Base-by-base conservation (phyloP, 2,113 vertebrate species). In the Numenius arquata region DNA sequence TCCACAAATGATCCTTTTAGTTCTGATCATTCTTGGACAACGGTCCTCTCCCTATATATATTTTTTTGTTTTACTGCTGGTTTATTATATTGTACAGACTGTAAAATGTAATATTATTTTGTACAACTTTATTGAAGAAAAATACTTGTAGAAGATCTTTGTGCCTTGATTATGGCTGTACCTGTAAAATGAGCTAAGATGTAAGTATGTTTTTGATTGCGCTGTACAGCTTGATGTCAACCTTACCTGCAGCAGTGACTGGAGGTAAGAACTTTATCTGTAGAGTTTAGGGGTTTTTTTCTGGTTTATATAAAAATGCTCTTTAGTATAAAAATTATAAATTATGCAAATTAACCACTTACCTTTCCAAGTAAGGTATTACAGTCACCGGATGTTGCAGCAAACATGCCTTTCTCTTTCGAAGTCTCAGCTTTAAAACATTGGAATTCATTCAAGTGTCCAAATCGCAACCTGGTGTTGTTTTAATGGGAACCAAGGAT, bases 71-170 rank as follows among this genome's bases (percentile, higher is more conserved):
- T 98, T 98, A 98, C 98, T 98, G 98, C 98, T 99, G 98, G 98
- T 98, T 98, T 99, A 98, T 98, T 98, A 99, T 98, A 99, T 98
- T 99, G 99, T 99, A 99, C 99, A 99, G 99, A 99, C 98, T 99
- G 98, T 98, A 98, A 99, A 98, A 98, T 99, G 98, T 99, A 99
- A 99, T 98, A 98, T 99, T 99, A 99, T 99, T 99, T 99, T 99
- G 98, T 99, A 99, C 98, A 99, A 99, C 98, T 99, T 99, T 99
- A 99, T 99, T 99, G 98, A 99, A 99, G 98, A 99, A 98, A 99
- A 99, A 98, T 99, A 99, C 99, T 99, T 99, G 99, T 99, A 99
- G 99, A 98, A 98, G 98, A 99, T 99, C 98, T 99, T 98, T 98
- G 99, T 99, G 99, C 99, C 99, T 99, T 99, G 98, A 99, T 98